Percentiles rank a stretch among this genome's conserved stretches.
Conservation (phyloP, 2,113 vertebrate species). For the Prochilodus magdalenae region DNA sequence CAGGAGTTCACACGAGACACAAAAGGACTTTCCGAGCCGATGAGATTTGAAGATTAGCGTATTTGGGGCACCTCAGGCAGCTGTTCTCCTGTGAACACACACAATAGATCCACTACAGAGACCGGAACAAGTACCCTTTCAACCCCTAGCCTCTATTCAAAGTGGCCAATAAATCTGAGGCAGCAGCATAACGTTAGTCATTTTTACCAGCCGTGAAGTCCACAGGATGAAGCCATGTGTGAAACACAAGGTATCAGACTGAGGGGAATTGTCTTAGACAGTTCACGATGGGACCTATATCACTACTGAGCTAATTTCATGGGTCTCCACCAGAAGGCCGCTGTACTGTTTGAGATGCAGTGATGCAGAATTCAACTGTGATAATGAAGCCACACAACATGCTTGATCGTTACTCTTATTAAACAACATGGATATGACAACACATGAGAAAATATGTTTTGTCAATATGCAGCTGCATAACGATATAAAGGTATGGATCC, state of each 20-base stretch:
- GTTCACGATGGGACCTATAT: neutral
- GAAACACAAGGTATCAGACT: neutral
- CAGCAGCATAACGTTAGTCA: neutral
- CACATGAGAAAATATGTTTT: too few species aligned
- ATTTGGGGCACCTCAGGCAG: constrained; percentile 13
- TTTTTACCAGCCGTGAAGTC: neutral
- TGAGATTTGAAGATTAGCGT: constrained; percentile 22
- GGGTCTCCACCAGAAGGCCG: too few species aligned
- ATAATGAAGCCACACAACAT: too few species aligned
- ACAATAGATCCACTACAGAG: neutral
- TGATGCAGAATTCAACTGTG: too few species aligned
- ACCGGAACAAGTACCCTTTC: constrained; percentile 5
- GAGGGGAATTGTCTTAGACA: neutral
- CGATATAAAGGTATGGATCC: too few species aligned
- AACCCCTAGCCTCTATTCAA: constrained; percentile 6
- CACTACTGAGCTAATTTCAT: too few species aligned
- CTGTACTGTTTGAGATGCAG: too few species aligned
- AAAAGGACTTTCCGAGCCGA: constrained; percentile 3
- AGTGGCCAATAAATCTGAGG: constrained; percentile 1
- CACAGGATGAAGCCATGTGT: neutral
- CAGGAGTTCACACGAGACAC: neutral
- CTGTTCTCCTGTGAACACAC: neutral
- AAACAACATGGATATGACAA: too few species aligned
- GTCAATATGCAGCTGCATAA: too few species aligned
- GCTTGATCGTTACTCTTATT: too few species aligned